These are phyloP conservation scores for Bursaphelenchus mucronatus DNA, from an alignment of 1,140 invertebrate species.

Conservation along the genomic window DNA sequence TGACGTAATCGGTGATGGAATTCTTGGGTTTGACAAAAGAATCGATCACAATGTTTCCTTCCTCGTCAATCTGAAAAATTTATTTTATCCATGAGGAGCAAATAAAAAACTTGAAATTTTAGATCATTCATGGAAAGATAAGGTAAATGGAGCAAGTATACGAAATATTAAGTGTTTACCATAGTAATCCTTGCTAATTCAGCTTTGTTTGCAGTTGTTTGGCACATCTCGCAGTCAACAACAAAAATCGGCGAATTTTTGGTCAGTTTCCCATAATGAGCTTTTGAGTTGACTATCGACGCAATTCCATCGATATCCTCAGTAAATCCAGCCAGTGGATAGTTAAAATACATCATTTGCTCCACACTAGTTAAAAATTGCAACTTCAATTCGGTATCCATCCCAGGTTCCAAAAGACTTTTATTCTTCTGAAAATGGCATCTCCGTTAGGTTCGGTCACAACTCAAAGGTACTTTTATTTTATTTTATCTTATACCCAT, in stretches of 20 bases:
- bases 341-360: slow-evolving; percentile 5
- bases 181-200: slow-evolving; percentile 21
- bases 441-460: not conserved
- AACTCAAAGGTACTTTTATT: not conserved
- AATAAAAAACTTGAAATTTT: too few relatives aligned
- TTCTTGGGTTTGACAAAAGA: slow-evolving; percentile 16
- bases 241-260: slow-evolving; percentile 23
- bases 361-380: not conserved
- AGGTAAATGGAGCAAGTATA: not conserved
- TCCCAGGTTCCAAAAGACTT: not conserved
- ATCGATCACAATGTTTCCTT: slow-evolving; percentile 9
- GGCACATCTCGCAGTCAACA: slow-evolving; percentile 23
- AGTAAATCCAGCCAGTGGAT: slow-evolving; percentile 9
- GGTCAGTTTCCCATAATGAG: slow-evolving; percentile 8
- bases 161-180: not conserved
- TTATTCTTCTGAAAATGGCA: slow-evolving; percentile 8
- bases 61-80: slow-evolving; percentile 8
- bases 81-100: not conserved
- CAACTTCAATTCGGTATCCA: slow-evolving; percentile 9
- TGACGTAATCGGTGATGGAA: slow-evolving; percentile 19
- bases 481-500: not conserved
- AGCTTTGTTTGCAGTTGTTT: not conserved
- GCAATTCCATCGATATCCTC: slow-evolving; percentile 1
- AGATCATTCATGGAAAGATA: too few relatives aligned
- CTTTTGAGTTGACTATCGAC: slow-evolving; percentile 3